Percentiles rank a stretch among this genome's conserved stretches.
These are phyloP conservation scores for Hucho hucho DNA, from an alignment of 2,113 vertebrate genomes.

Conservation along the genomic window DNA sequence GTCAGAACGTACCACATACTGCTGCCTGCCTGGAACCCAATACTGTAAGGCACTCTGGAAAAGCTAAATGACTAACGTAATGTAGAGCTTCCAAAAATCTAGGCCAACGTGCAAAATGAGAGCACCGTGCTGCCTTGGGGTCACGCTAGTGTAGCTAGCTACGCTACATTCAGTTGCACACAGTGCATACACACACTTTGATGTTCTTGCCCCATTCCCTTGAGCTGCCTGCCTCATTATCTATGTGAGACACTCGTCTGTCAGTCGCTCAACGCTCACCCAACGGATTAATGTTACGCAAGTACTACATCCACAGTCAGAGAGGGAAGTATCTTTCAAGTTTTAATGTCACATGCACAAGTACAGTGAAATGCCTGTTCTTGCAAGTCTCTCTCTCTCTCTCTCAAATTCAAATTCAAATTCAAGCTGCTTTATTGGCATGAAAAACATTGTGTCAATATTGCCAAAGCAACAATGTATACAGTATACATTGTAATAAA, in stretches of 20 bases:
- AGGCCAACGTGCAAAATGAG: constrained; percentile 48
- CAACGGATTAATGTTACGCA: constrained; percentile 46
- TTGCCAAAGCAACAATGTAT: too few species aligned
- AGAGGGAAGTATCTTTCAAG: too few species aligned
- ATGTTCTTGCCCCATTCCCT: constrained; percentile 35
- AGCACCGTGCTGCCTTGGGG: constrained; percentile 43
- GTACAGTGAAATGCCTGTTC: too few species aligned
- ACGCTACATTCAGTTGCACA: not conserved
- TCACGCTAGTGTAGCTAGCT: constrained; percentile 15
- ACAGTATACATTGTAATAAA: too few species aligned
- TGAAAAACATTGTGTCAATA: too few species aligned
- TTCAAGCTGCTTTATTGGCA: too few species aligned
- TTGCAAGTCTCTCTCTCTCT: too few species aligned
- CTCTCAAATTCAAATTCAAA: too few species aligned
- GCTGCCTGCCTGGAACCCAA: not conserved
- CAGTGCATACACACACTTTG: not conserved
- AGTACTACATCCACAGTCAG: constrained; percentile 41
- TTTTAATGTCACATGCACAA: too few species aligned
- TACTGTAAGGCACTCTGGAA: too few species aligned
- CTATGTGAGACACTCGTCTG: constrained; percentile 29
- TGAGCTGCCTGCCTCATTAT: constrained; percentile 18
- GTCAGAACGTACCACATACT: constrained; percentile 30
- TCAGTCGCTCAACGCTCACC: constrained; percentile 14
- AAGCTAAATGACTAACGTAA: too few species aligned
- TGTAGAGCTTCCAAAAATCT: constrained; percentile 45